Evolutionary conservation across 1,140 invertebrate genomes (phyloP).

Genomic region (Drosophila biarmipes): DNA sequence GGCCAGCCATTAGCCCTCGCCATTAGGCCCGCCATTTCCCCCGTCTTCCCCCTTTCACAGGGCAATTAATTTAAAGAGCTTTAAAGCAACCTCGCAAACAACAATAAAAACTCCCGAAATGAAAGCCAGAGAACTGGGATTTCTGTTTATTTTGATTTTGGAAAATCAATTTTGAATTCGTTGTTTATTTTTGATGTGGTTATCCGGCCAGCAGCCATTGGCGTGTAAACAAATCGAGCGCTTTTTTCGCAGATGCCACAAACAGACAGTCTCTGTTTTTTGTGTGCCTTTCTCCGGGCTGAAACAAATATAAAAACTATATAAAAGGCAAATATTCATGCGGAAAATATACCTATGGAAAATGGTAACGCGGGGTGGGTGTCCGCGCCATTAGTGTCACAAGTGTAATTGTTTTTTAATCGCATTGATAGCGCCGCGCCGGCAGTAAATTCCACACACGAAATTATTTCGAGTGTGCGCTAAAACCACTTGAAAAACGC

Average conservation of each 20-base stretch:
- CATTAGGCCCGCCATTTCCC: constrained; percentile 16
- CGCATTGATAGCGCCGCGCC: constrained; percentile 69
- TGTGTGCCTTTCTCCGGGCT: constrained; percentile 5
- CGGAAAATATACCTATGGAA: not conserved
- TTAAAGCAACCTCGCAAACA: constrained; percentile 50
- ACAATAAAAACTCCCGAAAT: constrained; percentile 36
- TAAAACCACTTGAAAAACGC: constrained; percentile 67
- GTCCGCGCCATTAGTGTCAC: constrained; percentile 67
- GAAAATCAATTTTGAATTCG: constrained; percentile 76
- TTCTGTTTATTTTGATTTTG: constrained; percentile 77
- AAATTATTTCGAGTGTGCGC: constrained; percentile 74
- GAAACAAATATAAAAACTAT: constrained; percentile 45
- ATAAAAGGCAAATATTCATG: constrained; percentile 21
- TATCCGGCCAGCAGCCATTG: constrained; percentile 64
- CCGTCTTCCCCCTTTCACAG: not conserved
- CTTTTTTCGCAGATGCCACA: constrained; percentile 69
- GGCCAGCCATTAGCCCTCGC: constrained; percentile 62
- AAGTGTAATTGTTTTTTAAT: constrained; percentile 83
- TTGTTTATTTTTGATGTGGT: constrained; percentile 80
- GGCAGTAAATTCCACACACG: constrained; percentile 44
- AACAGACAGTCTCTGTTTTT: constrained; percentile 44
- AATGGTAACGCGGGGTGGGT: not conserved
- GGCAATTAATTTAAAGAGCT: constrained; percentile 58
- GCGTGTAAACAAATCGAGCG: constrained; percentile 69
- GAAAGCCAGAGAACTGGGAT: constrained; percentile 32